Base-by-base conservation (phyloP, 2,113 vertebrate species). In the Seriola rivoliana region DNA sequence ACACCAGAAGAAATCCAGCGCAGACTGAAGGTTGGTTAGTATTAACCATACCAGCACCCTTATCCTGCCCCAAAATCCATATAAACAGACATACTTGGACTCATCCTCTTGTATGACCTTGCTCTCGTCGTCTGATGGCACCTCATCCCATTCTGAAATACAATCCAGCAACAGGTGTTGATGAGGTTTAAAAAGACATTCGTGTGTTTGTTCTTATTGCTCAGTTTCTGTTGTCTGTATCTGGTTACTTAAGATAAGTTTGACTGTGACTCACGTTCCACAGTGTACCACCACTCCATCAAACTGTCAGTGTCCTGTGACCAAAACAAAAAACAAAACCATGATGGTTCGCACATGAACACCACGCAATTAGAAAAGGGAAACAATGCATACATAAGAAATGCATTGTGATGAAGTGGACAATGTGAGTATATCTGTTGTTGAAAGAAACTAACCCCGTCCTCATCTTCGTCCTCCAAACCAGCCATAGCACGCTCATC, bases 221-320 rank as follows among this genome's bases (percentile, higher is more conserved):
- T 19, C 12, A 59, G 19, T 63, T 46, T 54, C 46, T n/a, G 50
- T 21, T 57, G 21, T 78, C 21, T 63, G 0, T 48, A 12, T 57
- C 5, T 29, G 40, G 66, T 11, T 29, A 32, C 1, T 52, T 11
- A 16, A 34, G 48, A 55, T 12, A 50, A 1, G 3, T 14, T 7
- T 3, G 34, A 68, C 8, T 25, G 71, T 11, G 71, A 88, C 94
- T 95, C 86, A 96, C 95, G 71, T 71, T 95, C 94, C 13, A 95
- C 95, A 0, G 92, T 95, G 84, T 94, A 75, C 95, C 95, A 95
- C 94, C 95, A 95, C 87, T 95, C 94, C 92, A 95, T 95, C 82
- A 95, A 74, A 79, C 94, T 95, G 90, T 95, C 95, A 8, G 93
- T 95, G 88, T 96, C 95, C 95, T 96, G 91, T 4, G 55, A 55